Conservation (phyloP, 2,888 invertebrate genomes). For the Taenaris catops region DNA sequence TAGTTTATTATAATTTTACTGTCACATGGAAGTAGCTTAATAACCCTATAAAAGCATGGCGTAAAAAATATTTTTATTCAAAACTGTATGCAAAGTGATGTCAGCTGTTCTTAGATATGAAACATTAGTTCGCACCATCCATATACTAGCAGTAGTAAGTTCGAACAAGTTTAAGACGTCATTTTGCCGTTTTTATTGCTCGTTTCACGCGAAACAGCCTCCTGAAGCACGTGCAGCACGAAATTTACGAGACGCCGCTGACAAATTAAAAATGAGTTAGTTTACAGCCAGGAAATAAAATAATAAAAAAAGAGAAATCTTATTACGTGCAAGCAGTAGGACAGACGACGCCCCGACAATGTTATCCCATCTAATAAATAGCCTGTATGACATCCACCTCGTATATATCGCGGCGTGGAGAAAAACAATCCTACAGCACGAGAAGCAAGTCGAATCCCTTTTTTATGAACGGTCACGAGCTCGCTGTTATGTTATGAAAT, state of each 20-base stretch:
- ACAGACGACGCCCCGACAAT: constrained; percentile 55
- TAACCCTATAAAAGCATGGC: too few species aligned
- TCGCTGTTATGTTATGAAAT: constrained; percentile 48
- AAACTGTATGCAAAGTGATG: too few species aligned
- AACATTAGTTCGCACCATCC: constrained; percentile 17
- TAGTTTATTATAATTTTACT: too few species aligned
- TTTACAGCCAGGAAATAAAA: constrained; percentile 66
- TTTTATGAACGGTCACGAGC: constrained; percentile 56
- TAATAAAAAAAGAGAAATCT: constrained; percentile 63
- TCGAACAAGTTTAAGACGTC: constrained; percentile 40
- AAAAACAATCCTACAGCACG: constrained; percentile 58
- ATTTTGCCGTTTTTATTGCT: constrained; percentile 49
- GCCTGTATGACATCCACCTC: constrained; percentile 60
- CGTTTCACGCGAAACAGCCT: constrained; percentile 47
- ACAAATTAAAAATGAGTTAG: constrained; percentile 76
- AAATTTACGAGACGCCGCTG: constrained; percentile 61
- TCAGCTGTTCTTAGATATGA: too few species aligned
- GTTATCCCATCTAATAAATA: constrained; percentile 73
- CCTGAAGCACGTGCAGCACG: constrained; percentile 46
- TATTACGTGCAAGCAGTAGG: constrained; percentile 53
- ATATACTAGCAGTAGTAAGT: constrained; percentile 25
- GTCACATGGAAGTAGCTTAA: too few species aligned
- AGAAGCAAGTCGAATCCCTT: constrained; percentile 63
- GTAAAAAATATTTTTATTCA: too few species aligned
- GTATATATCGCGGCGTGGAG: constrained; percentile 46